Percentiles rank a stretch among this genome's conserved stretches.
phyloP scores from a whole-genome alignment of 2,888 invertebrate species.

The Andrena marginata region DNA sequence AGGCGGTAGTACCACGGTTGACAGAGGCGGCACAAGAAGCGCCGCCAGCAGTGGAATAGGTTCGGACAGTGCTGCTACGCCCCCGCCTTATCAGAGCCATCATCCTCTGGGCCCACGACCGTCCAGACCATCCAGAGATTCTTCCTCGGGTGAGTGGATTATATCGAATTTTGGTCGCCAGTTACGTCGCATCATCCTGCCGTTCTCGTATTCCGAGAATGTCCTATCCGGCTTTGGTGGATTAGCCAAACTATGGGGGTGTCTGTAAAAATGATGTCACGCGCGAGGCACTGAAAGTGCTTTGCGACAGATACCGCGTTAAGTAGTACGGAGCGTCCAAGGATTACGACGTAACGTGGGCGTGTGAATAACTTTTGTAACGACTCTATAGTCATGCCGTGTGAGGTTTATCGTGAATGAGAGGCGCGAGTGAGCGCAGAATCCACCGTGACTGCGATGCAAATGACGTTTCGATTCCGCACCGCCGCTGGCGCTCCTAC shows the following conservation, averaged over 20 bases:
- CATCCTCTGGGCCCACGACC: constrained; percentile 81
- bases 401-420: constrained; percentile 58
- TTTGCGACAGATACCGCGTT: constrained; percentile 21
- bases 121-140: constrained; percentile 83
- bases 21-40: constrained; percentile 85
- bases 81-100: constrained; percentile 85
- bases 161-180: not conserved
- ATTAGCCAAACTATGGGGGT: not conserved
- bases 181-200: not conserved
- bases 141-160: constrained; percentile 82
- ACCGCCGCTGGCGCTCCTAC: not conserved
- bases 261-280: constrained; percentile 22
- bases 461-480: constrained; percentile 14
- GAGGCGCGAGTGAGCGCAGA: constrained; percentile 35
- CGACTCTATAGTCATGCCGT: constrained; percentile 61
- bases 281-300: not conserved
- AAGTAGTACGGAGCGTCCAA: not conserved
- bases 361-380: constrained; percentile 43
- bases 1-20: constrained; percentile 85
- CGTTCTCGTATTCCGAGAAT: not conserved
- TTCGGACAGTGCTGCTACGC: constrained; percentile 94
- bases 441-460: constrained; percentile 25
- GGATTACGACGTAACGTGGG: constrained; percentile 39
- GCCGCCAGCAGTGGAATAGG: constrained; percentile 96
- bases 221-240: not conserved